A percentile compares a stretch with the other conserved stretches of the same genome.
These are phyloP conservation scores for Polydrusus tereticollis DNA, from an alignment of 2,888 invertebrate genomes.

Conservation along the genomic window DNA sequence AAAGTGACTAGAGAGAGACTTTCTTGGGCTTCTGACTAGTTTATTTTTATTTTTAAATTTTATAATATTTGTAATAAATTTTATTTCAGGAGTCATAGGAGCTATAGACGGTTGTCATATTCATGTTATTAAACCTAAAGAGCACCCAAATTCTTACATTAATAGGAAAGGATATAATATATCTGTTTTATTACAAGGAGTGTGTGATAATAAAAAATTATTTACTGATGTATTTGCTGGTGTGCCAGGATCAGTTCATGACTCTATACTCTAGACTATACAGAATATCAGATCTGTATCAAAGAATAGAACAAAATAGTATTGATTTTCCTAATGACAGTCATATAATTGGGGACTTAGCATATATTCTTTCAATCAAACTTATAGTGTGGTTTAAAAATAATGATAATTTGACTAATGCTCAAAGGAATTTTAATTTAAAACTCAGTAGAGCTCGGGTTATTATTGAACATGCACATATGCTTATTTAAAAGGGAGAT, in stretches of 20 bases:
- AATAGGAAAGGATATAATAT: background rate
- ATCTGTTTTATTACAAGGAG: conserved; percentile 1
- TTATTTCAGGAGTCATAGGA: conserved; percentile 9
- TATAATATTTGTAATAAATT: too few relatives aligned
- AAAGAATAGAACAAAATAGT: background rate
- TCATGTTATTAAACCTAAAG: background rate
- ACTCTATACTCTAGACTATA: background rate
- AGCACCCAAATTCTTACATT: background rate
- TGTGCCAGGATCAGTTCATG: background rate
- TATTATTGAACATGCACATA: background rate
- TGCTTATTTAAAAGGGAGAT: conserved; percentile 1
- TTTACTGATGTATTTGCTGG: conserved; percentile 12
- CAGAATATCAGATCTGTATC: background rate
- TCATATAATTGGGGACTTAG: background rate
- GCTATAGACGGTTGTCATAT: conserved; percentile 3
- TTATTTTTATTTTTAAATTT: too few relatives aligned
- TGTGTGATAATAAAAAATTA: background rate
- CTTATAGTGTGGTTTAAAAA: background rate
- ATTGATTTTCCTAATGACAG: background rate
- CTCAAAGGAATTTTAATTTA: background rate
- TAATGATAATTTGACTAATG: background rate
- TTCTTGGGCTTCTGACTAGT: too few relatives aligned
- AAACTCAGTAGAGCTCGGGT: background rate
- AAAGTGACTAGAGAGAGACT: too few relatives aligned
- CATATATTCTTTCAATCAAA: background rate